Evolutionary conservation across 2,888 invertebrate species (phyloP).

Genomic region (Heliconius ismenius): DNA sequence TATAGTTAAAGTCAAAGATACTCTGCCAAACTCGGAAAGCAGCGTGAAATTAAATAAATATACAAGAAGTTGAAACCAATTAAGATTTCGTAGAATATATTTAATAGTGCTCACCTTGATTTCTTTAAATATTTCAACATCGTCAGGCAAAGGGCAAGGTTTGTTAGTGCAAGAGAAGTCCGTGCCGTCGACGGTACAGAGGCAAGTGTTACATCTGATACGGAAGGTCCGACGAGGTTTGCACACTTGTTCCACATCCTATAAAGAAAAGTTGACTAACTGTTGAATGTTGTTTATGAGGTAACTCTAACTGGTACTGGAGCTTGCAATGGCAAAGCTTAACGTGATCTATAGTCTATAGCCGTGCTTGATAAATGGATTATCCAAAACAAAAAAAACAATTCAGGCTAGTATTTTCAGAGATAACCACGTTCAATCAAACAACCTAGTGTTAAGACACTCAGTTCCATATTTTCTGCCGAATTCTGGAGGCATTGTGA

Average conservation of each 20-base stretch:
- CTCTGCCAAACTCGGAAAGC: not conserved
- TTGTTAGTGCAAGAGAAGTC: slow-evolving; percentile 75
- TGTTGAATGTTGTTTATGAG: no score
- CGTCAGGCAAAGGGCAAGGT: slow-evolving; percentile 68
- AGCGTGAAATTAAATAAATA: not conserved
- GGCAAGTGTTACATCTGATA: slow-evolving; percentile 73
- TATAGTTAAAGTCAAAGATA: no score
- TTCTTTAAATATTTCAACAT: slow-evolving; percentile 72
- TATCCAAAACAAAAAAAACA: no score
- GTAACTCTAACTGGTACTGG: no score
- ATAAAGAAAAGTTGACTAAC: slow-evolving; percentile 43
- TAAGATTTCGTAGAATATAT: not conserved
- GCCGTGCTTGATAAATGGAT: no score
- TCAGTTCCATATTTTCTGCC: no score
- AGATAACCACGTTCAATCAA: no score
- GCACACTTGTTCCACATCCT: slow-evolving; percentile 63
- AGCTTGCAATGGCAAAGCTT: no score
- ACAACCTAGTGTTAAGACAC: no score
- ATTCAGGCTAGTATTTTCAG: no score
- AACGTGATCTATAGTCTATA: no score
- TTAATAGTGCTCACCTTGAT: slow-evolving; percentile 53
- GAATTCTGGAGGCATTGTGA: no score
- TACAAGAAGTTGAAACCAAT: not conserved
- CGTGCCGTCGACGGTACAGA: slow-evolving; percentile 68
- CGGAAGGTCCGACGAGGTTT: slow-evolving; percentile 66